Conservation (phyloP, 2,888 invertebrate species). For the Cataglyphis cursor region DNA sequence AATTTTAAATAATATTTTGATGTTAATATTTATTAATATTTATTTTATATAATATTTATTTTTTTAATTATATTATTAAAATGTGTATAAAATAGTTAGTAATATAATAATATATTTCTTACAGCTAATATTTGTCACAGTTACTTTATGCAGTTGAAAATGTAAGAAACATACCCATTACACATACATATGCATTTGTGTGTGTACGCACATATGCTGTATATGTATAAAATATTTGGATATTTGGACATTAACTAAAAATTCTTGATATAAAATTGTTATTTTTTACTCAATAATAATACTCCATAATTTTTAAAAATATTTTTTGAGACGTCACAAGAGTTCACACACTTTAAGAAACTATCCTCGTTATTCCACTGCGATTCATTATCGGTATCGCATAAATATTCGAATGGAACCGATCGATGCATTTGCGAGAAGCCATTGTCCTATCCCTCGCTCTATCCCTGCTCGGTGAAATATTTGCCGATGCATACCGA, state of each 20-base stretch:
- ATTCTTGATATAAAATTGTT: not conserved
- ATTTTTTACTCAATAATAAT: not conserved
- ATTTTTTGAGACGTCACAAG: not conserved
- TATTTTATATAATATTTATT: too few relatives aligned
- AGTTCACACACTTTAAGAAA: slow-evolving; percentile 15
- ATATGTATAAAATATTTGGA: not conserved
- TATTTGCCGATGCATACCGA: slow-evolving; percentile 50
- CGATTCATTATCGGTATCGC: slow-evolving; percentile 45
- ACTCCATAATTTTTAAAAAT: not conserved
- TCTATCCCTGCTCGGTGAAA: slow-evolving; percentile 11
- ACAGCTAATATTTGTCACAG: too few relatives aligned
- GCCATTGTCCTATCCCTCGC: slow-evolving; percentile 18
- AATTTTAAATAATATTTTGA: too few relatives aligned
- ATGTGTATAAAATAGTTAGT: too few relatives aligned
- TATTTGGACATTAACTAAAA: not conserved
- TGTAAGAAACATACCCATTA: too few relatives aligned
- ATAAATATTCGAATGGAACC: slow-evolving; percentile 38
- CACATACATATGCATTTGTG: too few relatives aligned
- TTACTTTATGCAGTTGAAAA: too few relatives aligned
- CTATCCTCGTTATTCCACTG: slow-evolving; percentile 9
- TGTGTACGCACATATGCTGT: too few relatives aligned
- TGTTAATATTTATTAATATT: too few relatives aligned
- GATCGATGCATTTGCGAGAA: slow-evolving; percentile 48
- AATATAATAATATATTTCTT: too few relatives aligned
- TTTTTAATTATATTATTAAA: too few relatives aligned